Base-by-base conservation (phyloP, 2,113 vertebrate species). In the Anhinga rufa region DNA sequence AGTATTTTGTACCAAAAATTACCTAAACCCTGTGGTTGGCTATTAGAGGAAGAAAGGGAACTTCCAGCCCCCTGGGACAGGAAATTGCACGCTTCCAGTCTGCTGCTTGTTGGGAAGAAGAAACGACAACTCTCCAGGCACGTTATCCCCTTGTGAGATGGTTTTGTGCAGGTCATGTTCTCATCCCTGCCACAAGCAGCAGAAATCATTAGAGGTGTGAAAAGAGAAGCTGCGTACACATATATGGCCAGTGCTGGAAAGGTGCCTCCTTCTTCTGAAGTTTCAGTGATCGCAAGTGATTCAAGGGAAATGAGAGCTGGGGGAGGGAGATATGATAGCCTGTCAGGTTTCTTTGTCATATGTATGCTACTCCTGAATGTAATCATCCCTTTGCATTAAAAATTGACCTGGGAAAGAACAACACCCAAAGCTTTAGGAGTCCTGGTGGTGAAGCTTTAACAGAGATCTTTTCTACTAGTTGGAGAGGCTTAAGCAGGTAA, bases 101-200 rank as follows among this genome's bases (percentile, higher is more conserved):
- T 54, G 31, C 57, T 22, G 25, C 44, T 49, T 31, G 6, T 12
- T 25, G 40, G 20, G 42, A 84, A 70, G 17, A 57, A 70, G 64
- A 70, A 80, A 31, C 0, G 1, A n/a, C 3, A 2, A 16, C 12
- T 51, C 20, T 51, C 60, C 6, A 57, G 36, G 25, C 0, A 0
- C 10, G 12, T 72, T 42, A 51, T 26, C 12, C 12, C 31, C 52
- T n/a, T 9, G 29, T 26, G 44, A 70, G 34, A 28, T 12, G 31
- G 55, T 52, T 64, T 42, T n/a, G 18, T 76, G 44, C 19, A 31
- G n/a, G 44, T 20, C 51, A 24, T 9, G 32, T 58, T 65, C 80
- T 60, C 80, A 10, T 13, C 44, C 26, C 31, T 57, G 55, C 42
- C 0, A 0, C 64, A 6, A 68, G 8, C 34, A 26, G 7, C 32